Base-by-base conservation (phyloP, 1,140 invertebrate species). In the Bombus difficillimus region DNA sequence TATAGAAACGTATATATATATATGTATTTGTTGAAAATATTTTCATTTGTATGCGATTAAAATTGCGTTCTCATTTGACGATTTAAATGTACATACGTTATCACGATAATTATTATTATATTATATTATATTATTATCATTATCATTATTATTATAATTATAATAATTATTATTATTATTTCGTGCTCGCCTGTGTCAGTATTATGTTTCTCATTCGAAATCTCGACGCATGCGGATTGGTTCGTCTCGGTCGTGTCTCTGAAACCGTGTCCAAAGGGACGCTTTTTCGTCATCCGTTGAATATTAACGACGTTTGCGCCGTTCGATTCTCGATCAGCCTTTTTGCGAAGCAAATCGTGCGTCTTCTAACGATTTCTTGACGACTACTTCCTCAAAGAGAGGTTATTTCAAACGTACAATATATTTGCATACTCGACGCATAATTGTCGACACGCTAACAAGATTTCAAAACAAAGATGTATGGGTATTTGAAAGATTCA, bases 21-120 rank as follows among this genome's bases (percentile, higher is more conserved):
- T 43, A 71, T 72, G 34, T 87, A 62, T 72, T 74, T 73, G 32
- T 87, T 79, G 64, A 9, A 18, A 37, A 71, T 80, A 85, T 75
- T 79, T 85, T 87, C 43, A n/a, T 71, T 87, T 80, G 34, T 75
- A 64, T 25, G n/a, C 43, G 22, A 72, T 76, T 76, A 68, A 69
- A 73, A 74, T 72, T 53, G 82, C 28, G 53, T 83, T 74, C 66
- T 57, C 37, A 9, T 81, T 86, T 64, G 41, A 53, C 34, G 25
- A 75, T 84, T 72, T 18, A 59, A 47, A 22, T 81, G 69, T 86
- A 72, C 8, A 72, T 81, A 74, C 18, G 25, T 57, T 76, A 76
- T 72, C 59, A 64, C 3, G 32, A 12, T 28, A 2, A 39, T 39
- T 71, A 39, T 39, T 71, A 28, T 69, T 39, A 39, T 69, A 53